Conservation (phyloP, 1,140 invertebrate species). For the Eriosoma lanigerum region DNA sequence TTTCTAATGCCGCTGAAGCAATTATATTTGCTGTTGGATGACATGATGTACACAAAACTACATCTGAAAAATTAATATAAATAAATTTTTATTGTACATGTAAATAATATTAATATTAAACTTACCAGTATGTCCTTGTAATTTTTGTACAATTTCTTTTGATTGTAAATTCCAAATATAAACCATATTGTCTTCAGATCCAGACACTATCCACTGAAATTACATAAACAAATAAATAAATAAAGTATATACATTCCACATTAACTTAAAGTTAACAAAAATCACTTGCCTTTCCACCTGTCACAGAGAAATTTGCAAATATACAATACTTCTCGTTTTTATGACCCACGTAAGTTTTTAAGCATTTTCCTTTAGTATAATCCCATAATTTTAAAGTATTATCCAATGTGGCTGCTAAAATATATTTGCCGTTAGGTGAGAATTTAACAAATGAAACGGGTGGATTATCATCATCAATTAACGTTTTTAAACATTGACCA, state of each 20-base stretch:
- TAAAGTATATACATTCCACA: constrained; percentile 2
- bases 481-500: constrained; percentile 97
- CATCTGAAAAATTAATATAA: constrained; percentile 68
- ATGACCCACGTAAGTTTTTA: constrained; percentile 97
- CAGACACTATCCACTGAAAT: constrained; percentile 97
- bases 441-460: constrained; percentile 99
- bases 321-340: constrained; percentile 99
- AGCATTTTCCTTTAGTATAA: constrained; percentile 93
- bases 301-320: constrained; percentile 99
- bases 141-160: constrained; percentile 98
- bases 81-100: background rate
- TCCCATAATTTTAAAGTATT: constrained; percentile 99
- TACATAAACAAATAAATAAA: constrained; percentile 51
- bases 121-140: constrained; percentile 68
- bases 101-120: too few relatives aligned
- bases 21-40: constrained; percentile 99
- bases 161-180: constrained; percentile 99
- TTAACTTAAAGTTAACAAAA: too few relatives aligned
- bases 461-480: constrained; percentile 96
- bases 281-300: constrained; percentile 87
- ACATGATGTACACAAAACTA: constrained; percentile 96
- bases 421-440: constrained; percentile 99
- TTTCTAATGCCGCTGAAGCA: constrained; percentile 96
- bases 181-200: constrained; percentile 98
- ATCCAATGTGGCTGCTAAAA: constrained; percentile 95